Conservation (phyloP, 92 coral and sea anemone genomes). For the Heteractis magnifica region DNA sequence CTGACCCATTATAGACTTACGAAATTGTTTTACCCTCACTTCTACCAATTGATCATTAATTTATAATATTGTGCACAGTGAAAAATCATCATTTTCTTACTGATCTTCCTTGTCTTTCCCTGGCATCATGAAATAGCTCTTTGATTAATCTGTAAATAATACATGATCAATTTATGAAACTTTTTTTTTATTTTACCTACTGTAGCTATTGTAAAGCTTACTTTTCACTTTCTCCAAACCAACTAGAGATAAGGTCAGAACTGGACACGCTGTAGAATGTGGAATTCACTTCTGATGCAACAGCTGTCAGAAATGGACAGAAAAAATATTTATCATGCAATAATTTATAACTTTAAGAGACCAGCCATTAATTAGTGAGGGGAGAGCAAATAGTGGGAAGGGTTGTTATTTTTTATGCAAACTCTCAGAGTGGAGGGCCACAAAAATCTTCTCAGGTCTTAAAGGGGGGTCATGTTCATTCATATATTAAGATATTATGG, state of each 20-base stretch:
- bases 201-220: constrained; percentile 24
- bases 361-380: too few relatives aligned
- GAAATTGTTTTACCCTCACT: too few relatives aligned
- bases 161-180: not conserved
- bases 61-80: too few relatives aligned
- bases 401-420: too few relatives aligned
- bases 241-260: constrained; percentile 94
- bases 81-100: constrained; percentile 47
- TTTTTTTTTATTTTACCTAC: not conserved
- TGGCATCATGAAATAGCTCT: constrained; percentile 89
- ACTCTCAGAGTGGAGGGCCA: too few relatives aligned
- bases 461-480: too few relatives aligned
- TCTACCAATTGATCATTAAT: too few relatives aligned
- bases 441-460: too few relatives aligned
- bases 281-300: constrained; percentile 90
- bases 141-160: constrained; percentile 73
- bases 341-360: not conserved
- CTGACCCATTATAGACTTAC: too few relatives aligned
- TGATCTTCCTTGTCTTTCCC: constrained; percentile 75
- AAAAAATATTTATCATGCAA: not conserved
- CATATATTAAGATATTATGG: too few relatives aligned
- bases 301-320: constrained; percentile 51
- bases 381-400: too few relatives aligned
- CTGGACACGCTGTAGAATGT: constrained; percentile 96
- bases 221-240: constrained; percentile 99